These are phyloP conservation scores for Dromococcyx pavoninus DNA, from an alignment of 2,797 vertebrate species.

Conservation along the genomic window DNA sequence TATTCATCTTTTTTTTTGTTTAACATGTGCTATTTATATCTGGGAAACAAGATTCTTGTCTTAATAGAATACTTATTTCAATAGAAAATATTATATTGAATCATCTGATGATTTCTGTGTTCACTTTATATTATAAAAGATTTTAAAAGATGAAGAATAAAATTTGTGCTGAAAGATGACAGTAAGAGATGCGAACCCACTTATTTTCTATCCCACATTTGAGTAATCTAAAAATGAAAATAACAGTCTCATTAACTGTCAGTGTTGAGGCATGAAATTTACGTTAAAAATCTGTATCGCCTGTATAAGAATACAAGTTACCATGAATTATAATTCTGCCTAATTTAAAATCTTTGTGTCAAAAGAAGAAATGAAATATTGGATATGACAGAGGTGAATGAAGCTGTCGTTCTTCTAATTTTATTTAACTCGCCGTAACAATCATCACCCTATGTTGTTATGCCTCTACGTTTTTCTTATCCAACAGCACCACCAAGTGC, in stretches of 20 bases:
- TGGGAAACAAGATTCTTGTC: background rate
- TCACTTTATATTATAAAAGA: background rate
- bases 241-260: constrained; percentile 67
- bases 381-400: constrained; percentile 79
- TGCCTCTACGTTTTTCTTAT: constrained; percentile 46
- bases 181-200: constrained; percentile 34
- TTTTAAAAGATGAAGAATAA: constrained; percentile 9
- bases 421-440: constrained; percentile 82
- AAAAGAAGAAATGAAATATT: constrained; percentile 76
- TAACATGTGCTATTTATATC: background rate
- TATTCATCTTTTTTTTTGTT: background rate
- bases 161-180: constrained; percentile 21
- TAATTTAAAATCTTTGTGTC: constrained; percentile 77
- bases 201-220: constrained; percentile 15
- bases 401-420: constrained; percentile 82
- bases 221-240: constrained; percentile 65
- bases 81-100: background rate
- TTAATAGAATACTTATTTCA: constrained; percentile 13
- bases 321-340: constrained; percentile 73
- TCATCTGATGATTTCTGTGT: background rate
- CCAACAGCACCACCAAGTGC: constrained; percentile 77
- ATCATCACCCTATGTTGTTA: background rate
- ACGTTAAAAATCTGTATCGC: constrained; percentile 64
- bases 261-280: constrained; percentile 59
- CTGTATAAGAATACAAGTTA: constrained; percentile 65